Base-by-base conservation (phyloP, 2,888 invertebrate genomes). In the Priapulus caudatus region DNA sequence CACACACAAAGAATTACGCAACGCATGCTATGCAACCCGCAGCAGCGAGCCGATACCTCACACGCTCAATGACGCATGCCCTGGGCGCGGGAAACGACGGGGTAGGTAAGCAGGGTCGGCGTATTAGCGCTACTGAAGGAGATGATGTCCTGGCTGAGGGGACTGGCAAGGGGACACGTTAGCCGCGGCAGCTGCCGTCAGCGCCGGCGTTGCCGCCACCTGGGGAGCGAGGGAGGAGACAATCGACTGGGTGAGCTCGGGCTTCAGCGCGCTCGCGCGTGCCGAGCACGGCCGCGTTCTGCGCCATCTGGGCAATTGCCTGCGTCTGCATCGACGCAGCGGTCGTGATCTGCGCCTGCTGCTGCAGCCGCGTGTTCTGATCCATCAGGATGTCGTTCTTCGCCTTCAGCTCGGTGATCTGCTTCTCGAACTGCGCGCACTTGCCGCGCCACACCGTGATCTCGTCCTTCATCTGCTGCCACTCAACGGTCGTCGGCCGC, bases 351-450 rank as follows among this genome's bases (percentile, higher is more conserved):
- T 19, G 43, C 54, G 64, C 63, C 58, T 64, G 62, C 47, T 65
- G 62, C 23, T 84, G 74, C 55, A 83, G 70, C 58, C 81, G 80
- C 20, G 84, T 83, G 69, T 84, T 84, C 70, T 85, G 84, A 62
- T 83, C 83, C 57, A 85, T 69, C 10, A 86, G 74, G 66, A 84
- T 84, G 66, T 85, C 84, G 67, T 86, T 86, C 4, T 84, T 82
- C 1, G 83, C 82, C 24, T 81, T 80, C 56, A 84, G 70, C 67
- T 83, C 83, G 23, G 77, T 77, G 18, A 81, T 79, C 70, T 81
- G 80, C 64, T 81, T 80, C 65, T 82, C 82, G 53, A 83, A 68
- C 61, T 82, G 81, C 47, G 81, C 81, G 47, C 84, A 77, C 65
- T 81, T 79, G 60, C 81, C 79, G 56, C 81, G 75, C 50, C 84